Evolutionary conservation across 2,888 invertebrate species (phyloP), one percentile per base, ranked within the genome.

Genomic region (Dorcus hopei): DNA sequence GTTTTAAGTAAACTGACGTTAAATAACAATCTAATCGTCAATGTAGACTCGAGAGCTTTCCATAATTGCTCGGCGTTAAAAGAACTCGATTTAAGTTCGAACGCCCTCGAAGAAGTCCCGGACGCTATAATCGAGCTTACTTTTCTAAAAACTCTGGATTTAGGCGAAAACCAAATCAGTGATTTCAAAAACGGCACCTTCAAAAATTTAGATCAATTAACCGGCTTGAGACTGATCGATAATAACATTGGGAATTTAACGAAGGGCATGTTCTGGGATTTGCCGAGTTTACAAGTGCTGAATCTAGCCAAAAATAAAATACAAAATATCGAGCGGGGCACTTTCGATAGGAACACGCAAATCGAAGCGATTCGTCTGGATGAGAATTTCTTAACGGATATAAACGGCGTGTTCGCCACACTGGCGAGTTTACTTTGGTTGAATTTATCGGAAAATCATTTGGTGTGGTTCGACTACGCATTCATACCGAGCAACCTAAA

Each of bases 391-490:
- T 82, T 95, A 67, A 88, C 90, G 50, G 93, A 95, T 75, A 90
- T 95, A 72, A 94, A 95, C 79, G 93, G 93, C 11, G 90, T 93
- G 60, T 92, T 95, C 74, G 88, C 93, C 39, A 89, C 92, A 58
- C 82, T 95, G 33, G 87, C 90, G n/a, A 90, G 89, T 66, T 82
- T 95, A 61, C 80, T 93, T 72, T 90, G 94, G 89, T 81, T 95
- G 59, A 95, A 95, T 79, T 82, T 95, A 52, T 93, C 93, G 42
- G 92, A 93, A 80, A 95, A 95, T 82, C 92, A 92, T 80, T 82
- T 95, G 72, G 90, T 91, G 68, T 93, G 93, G 92, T 95, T 95
- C 79, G 95, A 95, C 79, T 95, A 93, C 76, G 93, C 94, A 54
- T 92, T 95, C 77, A 89, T 95, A 71, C 95, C 95, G 26, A 89